phyloP scores from a whole-genome alignment of 2,797 vertebrate genomes.

The Megalops cyprinoides region DNA sequence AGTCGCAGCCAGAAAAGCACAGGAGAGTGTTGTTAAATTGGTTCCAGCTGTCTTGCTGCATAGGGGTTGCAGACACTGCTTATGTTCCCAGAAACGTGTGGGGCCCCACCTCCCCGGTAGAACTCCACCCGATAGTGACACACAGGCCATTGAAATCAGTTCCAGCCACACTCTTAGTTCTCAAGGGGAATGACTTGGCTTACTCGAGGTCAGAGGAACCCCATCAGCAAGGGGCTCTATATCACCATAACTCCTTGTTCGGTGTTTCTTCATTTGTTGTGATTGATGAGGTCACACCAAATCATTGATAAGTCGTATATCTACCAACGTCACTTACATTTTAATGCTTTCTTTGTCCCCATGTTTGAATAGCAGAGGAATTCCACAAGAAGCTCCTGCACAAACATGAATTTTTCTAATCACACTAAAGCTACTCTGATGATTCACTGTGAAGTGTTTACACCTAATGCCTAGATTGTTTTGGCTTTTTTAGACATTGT shows the following conservation, averaged over 20 bases:
- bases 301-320: no score
- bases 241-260: not conserved
- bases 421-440: no score
- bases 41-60: not conserved
- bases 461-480: no score
- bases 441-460: no score
- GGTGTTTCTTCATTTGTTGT: not conserved
- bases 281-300: no score
- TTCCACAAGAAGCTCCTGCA: no score
- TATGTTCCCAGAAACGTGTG: not conserved
- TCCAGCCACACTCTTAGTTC: not conserved
- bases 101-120: not conserved
- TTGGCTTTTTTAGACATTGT: no score
- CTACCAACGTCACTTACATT: no score
- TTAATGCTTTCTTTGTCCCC: no score
- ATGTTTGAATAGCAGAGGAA: no score
- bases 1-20: not conserved
- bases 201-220: not conserved
- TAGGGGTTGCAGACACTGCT: not conserved
- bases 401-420: no score
- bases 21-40: not conserved
- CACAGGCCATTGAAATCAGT: not conserved
- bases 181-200: not conserved
- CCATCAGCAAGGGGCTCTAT: not conserved
- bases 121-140: not conserved